Evolutionary conservation across 92 coral and sea anemone species (phyloP).

Genomic region (Chrysogorgia sp.): DNA sequence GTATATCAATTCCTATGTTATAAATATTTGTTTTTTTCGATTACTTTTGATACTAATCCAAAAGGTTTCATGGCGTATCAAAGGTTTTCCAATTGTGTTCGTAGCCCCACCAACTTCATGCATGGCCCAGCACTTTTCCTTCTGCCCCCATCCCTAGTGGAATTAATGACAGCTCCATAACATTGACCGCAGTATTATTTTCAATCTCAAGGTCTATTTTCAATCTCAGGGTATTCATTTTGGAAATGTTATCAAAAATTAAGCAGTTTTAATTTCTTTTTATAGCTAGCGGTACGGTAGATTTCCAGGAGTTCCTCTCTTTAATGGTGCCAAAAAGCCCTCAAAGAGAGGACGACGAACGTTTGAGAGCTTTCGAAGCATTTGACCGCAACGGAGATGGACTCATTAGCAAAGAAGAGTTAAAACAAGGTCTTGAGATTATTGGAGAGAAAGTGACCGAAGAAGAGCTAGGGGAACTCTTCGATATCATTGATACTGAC

Average conservation of each 20-base stretch:
- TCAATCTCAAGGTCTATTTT: not conserved
- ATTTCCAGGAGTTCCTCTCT: conserved; percentile 44
- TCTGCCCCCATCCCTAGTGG: too few species aligned
- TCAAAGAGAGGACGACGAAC: not conserved
- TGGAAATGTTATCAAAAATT: not conserved
- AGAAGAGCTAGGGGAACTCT: conserved; percentile 70
- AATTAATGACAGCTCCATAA: too few species aligned
- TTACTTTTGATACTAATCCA: too few species aligned
- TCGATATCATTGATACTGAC: conserved; percentile 71
- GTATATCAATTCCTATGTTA: too few species aligned
- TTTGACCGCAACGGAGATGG: conserved; percentile 39
- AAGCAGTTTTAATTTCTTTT: not conserved
- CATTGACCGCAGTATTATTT: too few species aligned
- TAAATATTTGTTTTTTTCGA: too few species aligned
- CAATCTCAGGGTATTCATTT: not conserved
- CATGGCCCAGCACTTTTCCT: too few species aligned
- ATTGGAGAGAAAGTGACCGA: conserved; percentile 69
- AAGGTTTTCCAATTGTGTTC: too few species aligned
- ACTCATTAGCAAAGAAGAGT: conserved; percentile 27
- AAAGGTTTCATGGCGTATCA: too few species aligned
- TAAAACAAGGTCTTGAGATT: conserved; percentile 46
- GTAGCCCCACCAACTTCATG: too few species aligned
- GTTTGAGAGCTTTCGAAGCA: conserved; percentile 17
- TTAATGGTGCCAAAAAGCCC: conserved; percentile 24
- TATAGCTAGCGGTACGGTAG: conserved; percentile 41